Evolutionary conservation across 1,140 invertebrate genomes (phyloP), one percentile per base, ranked within the genome.

Genomic region (Helicoverpa zea): DNA sequence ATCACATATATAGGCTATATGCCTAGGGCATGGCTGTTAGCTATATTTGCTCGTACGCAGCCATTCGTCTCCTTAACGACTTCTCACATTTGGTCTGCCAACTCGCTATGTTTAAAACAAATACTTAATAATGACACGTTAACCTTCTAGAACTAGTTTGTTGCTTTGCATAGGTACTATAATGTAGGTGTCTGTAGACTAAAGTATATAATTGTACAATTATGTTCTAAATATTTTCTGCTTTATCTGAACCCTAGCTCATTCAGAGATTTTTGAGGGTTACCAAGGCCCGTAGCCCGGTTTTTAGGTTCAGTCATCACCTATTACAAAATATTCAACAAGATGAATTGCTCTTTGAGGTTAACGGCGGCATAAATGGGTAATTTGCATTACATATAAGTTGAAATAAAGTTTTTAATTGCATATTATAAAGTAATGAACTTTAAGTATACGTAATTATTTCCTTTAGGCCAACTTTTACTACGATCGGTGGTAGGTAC

Each of bases 1-100:
- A 58, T 43, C 52, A 30, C 47, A 47, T 43, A 43, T 43, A 7
- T 43, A 43, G 35, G 35, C n/a, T 75, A 4, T 75, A 58, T 73
- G 18, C 35, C 35, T 43, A 43, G 35, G 35, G 0, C 35, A 43
- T 43, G 35, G 29, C 29, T 3, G 30, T 49, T 30, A n/a, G 47
- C 35, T 58, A 49, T 72, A 16, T 73, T 86, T 84, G 72, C 79
- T 68, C 66, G 61, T 74, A 64, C 74, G 56, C 58, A 56, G 56
- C 18, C 68, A 76, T 86, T 73, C 51, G 30, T 81, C 81, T 76
- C 73, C 81, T 83, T 84, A 87, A 87, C 82, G 86, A 85, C 82
- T 87, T 84, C 84, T 83, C 84, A 80, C 86, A 87, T 87, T 83
- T 79, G 76, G 49, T 51, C 29, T 35, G 35, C 51, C 18, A 54